These are phyloP conservation scores for Gambelia wislizenii DNA, from an alignment of 2,797 vertebrate genomes.

Conservation along the genomic window DNA sequence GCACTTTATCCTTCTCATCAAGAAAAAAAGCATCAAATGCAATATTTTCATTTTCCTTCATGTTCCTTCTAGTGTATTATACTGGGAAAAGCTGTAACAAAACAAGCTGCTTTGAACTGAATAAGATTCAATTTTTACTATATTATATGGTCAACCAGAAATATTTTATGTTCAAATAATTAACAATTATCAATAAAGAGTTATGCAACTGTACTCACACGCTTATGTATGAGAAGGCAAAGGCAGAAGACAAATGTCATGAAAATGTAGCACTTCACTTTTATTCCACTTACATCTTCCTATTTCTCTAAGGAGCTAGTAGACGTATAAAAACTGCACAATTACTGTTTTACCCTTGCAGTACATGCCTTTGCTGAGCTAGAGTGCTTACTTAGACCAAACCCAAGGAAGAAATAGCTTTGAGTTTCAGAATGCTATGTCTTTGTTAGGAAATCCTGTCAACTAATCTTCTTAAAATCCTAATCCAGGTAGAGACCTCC, in stretches of 20 bases:
- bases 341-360: no score
- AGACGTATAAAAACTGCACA: no score
- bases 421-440: no score
- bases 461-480: no score
- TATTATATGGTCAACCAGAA: not conserved
- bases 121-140: not conserved
- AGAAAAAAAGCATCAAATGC: constrained; percentile 12
- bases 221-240: not conserved
- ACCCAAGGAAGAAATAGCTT: not conserved
- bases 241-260: not conserved
- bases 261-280: not conserved
- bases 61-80: constrained; percentile 4
- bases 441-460: no score
- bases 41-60: constrained; percentile 25
- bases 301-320: not conserved
- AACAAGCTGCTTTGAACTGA: not conserved
- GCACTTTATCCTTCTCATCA: constrained; percentile 30
- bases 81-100: not conserved
- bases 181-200: not conserved
- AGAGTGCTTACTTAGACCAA: not conserved
- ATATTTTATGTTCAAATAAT: not conserved
- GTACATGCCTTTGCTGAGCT: no score
- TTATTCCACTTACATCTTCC: not conserved
- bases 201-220: not conserved
- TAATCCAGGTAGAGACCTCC: no score